A percentile compares a stretch with the other conserved stretches of the same genome.
These are phyloP conservation scores for Lasioglossum morio DNA, from an alignment of 2,888 invertebrate species.

Conservation along the genomic window DNA sequence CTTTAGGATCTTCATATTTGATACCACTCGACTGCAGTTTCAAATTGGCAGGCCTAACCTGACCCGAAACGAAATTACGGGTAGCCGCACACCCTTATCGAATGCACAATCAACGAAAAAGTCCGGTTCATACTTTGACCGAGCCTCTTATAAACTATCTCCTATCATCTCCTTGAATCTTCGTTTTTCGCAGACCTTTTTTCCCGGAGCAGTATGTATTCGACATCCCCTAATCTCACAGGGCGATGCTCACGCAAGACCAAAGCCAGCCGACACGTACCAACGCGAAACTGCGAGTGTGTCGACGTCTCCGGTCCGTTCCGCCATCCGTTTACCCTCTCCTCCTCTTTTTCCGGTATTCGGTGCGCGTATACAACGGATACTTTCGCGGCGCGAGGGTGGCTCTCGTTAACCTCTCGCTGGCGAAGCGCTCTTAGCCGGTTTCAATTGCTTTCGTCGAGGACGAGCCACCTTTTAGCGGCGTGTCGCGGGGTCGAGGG, in stretches of 20 bases:
- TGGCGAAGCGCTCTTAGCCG: slow-evolving; percentile 76
- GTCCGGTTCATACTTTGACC: no score
- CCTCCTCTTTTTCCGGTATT: slow-evolving; percentile 19
- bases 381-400: slow-evolving; percentile 47
- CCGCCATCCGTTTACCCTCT: background rate
- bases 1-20: no score
- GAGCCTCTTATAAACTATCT: background rate
- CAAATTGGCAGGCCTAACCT: no score
- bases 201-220: background rate
- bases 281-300: background rate
- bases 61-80: no score
- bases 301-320: background rate
- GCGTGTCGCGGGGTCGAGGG: slow-evolving; percentile 20
- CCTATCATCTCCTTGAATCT: background rate
- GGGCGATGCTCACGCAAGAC: background rate
- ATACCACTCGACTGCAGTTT: no score
- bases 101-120: no score
- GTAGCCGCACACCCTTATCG: no score
- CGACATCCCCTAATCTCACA: background rate
- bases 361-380: slow-evolving; percentile 31
- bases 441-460: slow-evolving; percentile 77
- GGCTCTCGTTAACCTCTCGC: slow-evolving; percentile 78
- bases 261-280: background rate
- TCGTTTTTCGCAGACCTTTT: background rate
- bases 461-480: slow-evolving; percentile 72